A percentile compares a stretch with the other conserved stretches of the same genome.
phyloP scores from a whole-genome alignment of 2,113 vertebrate species.

The Neodon shergylaensis region DNA sequence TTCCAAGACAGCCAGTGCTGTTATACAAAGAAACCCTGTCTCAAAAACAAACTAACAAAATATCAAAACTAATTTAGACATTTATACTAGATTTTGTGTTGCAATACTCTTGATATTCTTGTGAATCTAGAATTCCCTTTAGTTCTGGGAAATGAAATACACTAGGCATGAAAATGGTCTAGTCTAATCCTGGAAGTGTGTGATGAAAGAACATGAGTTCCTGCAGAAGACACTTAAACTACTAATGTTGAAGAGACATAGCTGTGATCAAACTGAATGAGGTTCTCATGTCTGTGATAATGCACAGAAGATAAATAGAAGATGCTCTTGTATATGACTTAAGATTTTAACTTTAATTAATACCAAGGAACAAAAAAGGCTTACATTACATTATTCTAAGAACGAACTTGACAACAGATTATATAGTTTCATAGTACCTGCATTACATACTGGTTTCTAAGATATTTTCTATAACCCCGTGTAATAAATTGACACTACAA shows the following conservation, averaged over 20 bases:
- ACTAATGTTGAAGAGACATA: neutral
- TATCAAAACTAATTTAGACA: neutral
- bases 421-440: neutral
- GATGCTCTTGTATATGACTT: neutral
- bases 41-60: too few species aligned
- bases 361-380: neutral
- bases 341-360: constrained; percentile 53
- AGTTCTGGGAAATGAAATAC: constrained; percentile 48
- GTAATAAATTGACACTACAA: neutral
- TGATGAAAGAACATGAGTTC: neutral
- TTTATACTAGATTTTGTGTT: constrained; percentile 13
- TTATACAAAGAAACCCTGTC: too few species aligned
- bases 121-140: neutral
- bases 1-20: too few species aligned
- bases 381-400: neutral
- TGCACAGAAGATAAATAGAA: neutral
- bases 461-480: neutral
- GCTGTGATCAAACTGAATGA: neutral
- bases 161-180: neutral
- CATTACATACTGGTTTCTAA: neutral
- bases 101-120: neutral
- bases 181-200: neutral
- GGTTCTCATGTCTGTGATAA: neutral
- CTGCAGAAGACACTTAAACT: neutral
- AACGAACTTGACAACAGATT: neutral